Conservation (phyloP, 2,888 invertebrate species). For the Mamestra brassicae region DNA sequence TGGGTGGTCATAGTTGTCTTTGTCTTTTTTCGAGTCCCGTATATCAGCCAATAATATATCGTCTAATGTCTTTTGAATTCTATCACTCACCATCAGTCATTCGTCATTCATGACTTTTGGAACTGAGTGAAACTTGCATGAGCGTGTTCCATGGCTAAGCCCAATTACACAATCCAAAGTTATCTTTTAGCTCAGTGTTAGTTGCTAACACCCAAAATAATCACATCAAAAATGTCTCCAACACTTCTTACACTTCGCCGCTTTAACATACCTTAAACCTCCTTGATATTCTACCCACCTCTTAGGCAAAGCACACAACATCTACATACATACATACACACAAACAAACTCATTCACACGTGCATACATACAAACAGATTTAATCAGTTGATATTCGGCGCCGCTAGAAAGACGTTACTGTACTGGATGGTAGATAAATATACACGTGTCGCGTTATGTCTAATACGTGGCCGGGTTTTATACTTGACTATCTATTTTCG, state of each 20-base stretch:
- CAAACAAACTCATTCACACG: constrained; percentile 67
- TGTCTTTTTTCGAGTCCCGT: no score
- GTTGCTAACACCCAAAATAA: not conserved
- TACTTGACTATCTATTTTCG: constrained; percentile 62
- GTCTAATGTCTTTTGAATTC: no score
- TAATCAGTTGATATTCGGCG: constrained; percentile 80
- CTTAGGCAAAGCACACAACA: constrained; percentile 44
- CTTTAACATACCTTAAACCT: constrained; percentile 21
- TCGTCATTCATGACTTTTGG: no score
- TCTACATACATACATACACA: constrained; percentile 33
- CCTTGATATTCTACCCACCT: constrained; percentile 51
- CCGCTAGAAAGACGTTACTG: constrained; percentile 84
- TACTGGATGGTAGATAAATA: constrained; percentile 82
- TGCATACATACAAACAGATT: constrained; percentile 65
- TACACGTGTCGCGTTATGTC: constrained; percentile 84
- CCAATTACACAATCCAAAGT: no score
- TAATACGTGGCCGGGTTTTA: constrained; percentile 80
- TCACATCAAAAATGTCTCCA: not conserved
- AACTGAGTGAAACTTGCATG: no score
- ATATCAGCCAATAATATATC: no score
- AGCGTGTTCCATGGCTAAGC: no score
- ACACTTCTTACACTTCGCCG: constrained; percentile 11
- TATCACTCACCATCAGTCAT: no score
- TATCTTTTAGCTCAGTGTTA: no score
- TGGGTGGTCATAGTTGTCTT: no score